Conservation (phyloP, 2,888 invertebrate genomes). For the Papilio demoleus region DNA sequence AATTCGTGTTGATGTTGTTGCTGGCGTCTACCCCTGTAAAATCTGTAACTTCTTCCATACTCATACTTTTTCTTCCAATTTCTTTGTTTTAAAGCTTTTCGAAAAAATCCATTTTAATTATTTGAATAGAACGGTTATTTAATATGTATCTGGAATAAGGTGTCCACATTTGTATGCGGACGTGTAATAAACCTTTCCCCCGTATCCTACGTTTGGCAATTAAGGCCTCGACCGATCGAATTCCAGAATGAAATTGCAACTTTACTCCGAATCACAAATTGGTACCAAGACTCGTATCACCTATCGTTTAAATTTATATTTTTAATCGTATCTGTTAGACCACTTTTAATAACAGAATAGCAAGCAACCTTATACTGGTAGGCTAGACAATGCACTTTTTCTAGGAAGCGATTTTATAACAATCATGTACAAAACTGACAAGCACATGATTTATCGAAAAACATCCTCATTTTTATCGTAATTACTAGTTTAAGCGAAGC, state of each 20-base stretch:
- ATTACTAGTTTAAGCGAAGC: no score
- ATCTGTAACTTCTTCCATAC: no score
- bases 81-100: no score
- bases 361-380: no score
- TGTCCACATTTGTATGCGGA: background rate
- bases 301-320: constrained; percentile 1
- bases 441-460: no score
- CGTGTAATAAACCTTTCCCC: constrained; percentile 16
- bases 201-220: constrained; percentile 26
- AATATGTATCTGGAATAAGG: constrained; percentile 10
- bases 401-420: no score
- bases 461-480: no score
- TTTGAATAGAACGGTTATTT: background rate
- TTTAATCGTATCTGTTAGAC: background rate
- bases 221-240: constrained; percentile 15
- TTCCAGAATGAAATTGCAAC: constrained; percentile 29
- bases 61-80: background rate
- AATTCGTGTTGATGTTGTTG: no score
- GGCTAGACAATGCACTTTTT: no score
- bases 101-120: background rate
- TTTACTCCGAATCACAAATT: constrained; percentile 19
- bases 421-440: no score
- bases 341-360: background rate
- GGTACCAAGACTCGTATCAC: background rate
- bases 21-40: no score